Percentiles rank a stretch among this genome's conserved stretches.
Evolutionary conservation across 2,888 invertebrate species (phyloP).

Genomic region (Sphaeridia pumilis): DNA sequence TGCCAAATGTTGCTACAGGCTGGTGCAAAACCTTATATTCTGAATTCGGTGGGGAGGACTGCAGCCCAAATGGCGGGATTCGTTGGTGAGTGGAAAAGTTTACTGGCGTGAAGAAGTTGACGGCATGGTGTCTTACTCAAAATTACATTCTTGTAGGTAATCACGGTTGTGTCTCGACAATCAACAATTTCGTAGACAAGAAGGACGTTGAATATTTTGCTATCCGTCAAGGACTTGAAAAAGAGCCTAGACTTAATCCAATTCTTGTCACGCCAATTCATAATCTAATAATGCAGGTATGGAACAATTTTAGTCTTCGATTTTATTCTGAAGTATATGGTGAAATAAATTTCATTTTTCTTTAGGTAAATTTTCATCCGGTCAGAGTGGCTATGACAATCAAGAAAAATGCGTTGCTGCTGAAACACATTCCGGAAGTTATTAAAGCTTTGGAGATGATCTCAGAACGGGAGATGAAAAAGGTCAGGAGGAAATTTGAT

Average conservation of each 20-base stretch:
- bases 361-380: slow-evolving; percentile 70
- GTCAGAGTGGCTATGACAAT: slow-evolving; percentile 66
- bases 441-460: slow-evolving; percentile 68
- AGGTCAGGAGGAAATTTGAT: no score
- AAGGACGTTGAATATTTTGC: slow-evolving; percentile 72
- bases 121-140: no score
- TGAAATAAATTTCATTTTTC: no score
- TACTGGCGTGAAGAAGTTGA: no score
- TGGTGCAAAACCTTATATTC: slow-evolving; percentile 68
- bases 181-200: slow-evolving; percentile 74
- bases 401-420: slow-evolving; percentile 57
- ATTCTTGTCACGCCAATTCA: slow-evolving; percentile 64
- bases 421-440: slow-evolving; percentile 61
- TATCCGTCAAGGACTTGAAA: slow-evolving; percentile 58
- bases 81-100: slow-evolving; percentile 62
- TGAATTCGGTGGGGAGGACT: slow-evolving; percentile 82
- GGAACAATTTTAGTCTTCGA: no score
- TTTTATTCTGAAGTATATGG: no score
- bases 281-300: slow-evolving; percentile 62
- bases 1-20: slow-evolving; percentile 72
- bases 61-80: slow-evolving; percentile 97
- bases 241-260: slow-evolving; percentile 60
- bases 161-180: slow-evolving; percentile 82
- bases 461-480: slow-evolving; percentile 74
- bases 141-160: slow-evolving; percentile 58